Conservation (phyloP, 2,113 vertebrate genomes). For the Neolamprologus sp. region DNA sequence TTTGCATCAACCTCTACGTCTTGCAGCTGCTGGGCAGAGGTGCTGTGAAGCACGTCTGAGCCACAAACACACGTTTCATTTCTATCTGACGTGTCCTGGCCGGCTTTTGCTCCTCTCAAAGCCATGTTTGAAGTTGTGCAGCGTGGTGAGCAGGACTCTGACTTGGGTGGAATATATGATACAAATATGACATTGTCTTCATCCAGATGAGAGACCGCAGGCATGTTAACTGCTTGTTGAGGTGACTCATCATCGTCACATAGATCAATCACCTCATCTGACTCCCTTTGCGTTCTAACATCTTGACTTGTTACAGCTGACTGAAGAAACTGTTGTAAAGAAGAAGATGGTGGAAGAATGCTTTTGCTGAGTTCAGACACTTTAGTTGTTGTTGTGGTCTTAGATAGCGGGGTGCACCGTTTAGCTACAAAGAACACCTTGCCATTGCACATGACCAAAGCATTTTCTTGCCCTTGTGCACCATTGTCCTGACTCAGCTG, state of each 20-base stretch:
- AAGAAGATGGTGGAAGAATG: neutral
- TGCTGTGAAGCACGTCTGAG: neutral
- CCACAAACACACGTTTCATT: neutral
- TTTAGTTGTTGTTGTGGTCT: neutral
- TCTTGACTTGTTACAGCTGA: neutral
- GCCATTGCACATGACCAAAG: constrained; percentile 80
- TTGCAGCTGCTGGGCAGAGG: neutral
- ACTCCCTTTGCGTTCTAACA: neutral
- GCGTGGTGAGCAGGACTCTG: neutral
- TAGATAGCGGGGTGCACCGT: constrained; percentile 1
- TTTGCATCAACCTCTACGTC: neutral
- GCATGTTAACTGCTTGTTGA: neutral
- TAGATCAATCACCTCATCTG: constrained; percentile 63
- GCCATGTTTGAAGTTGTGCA: neutral
- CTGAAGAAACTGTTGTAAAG: neutral
- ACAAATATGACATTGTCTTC: constrained; percentile 73
- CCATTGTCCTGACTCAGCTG: constrained; percentile 42
- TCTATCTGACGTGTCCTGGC: neutral
- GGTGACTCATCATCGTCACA: constrained; percentile 47
- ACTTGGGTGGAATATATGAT: constrained; percentile 66
- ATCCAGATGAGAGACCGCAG: neutral
- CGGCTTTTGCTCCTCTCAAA: neutral
- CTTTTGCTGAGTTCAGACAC: neutral
- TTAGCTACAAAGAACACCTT: constrained; percentile 81
- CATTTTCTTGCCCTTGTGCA: constrained; percentile 67